Percentiles rank a stretch among this genome's conserved stretches.
Evolutionary conservation across 2,113 vertebrate genomes (phyloP).

Genomic region (human (Homo sapiens)): DNA sequence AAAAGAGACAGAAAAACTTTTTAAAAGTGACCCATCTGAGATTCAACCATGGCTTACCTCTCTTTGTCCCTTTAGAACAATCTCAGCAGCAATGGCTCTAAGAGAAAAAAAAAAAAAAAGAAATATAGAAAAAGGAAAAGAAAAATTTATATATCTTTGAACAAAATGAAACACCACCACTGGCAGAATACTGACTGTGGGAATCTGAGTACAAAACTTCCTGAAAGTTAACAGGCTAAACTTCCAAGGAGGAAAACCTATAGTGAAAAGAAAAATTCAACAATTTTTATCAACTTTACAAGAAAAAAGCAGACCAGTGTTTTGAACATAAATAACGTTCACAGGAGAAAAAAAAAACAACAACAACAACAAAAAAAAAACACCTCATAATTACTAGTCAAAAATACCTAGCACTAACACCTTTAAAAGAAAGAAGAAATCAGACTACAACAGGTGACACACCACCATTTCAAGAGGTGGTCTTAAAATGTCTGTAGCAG

Average conservation of each 20-base stretch:
- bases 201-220: conserved; percentile 84
- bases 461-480: conserved; percentile 15
- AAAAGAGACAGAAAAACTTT: conserved; percentile 26
- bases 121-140: conserved; percentile 82
- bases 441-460: neutral
- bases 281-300: conserved; percentile 86
- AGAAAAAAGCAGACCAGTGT: conserved; percentile 85
- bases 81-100: conserved; percentile 95
- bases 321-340: conserved; percentile 69
- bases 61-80: conserved; percentile 90
- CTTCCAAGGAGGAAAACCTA: conserved; percentile 86
- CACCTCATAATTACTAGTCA: conserved; percentile 76
- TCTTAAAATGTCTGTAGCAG: conserved; percentile 21
- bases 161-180: conserved; percentile 73
- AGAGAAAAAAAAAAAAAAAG: conserved; percentile 78
- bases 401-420: conserved; percentile 77
- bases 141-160: conserved; percentile 84
- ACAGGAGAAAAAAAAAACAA: neutral
- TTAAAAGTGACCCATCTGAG: conserved; percentile 34
- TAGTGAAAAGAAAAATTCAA: conserved; percentile 84
- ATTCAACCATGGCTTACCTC: conserved; percentile 90
- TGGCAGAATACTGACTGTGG: conserved; percentile 85
- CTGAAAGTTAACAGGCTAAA: conserved; percentile 84
- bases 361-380: neutral
- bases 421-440: conserved; percentile 81